Conservation (phyloP, 2,797 vertebrate species). For the Percopsis omiscomaycus region DNA sequence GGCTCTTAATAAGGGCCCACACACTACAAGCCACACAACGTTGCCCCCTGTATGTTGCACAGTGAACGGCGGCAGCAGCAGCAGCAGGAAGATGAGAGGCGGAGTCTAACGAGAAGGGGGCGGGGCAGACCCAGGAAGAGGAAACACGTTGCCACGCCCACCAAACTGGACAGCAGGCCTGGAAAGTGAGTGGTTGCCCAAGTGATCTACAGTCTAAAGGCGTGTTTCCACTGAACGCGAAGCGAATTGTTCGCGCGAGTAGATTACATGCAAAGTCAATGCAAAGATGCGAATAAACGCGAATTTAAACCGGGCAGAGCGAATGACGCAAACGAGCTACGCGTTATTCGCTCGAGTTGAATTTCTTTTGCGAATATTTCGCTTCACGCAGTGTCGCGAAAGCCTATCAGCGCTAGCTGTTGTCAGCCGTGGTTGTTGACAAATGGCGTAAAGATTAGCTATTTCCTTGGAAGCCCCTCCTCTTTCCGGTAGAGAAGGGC, state of each 20-base stretch:
- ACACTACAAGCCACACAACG: background rate
- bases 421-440: no score
- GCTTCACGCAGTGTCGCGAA: background rate
- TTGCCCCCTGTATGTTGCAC: slow-evolving; percentile 19
- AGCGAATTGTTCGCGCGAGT: no score
- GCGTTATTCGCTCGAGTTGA: no score
- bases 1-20: background rate
- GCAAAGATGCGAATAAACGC: no score
- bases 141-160: slow-evolving; percentile 85
- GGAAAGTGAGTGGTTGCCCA: slow-evolving; percentile 85
- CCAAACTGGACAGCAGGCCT: slow-evolving; percentile 87
- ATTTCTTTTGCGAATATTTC: background rate
- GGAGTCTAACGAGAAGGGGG: slow-evolving; percentile 88
- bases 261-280: no score
- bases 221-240: no score
- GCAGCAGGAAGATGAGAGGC: slow-evolving; percentile 89
- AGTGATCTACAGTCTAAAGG: background rate
- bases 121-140: slow-evolving; percentile 95
- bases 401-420: no score
- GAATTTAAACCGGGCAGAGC: no score
- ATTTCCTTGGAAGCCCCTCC: no score
- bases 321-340: no score
- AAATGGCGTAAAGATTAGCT: no score
- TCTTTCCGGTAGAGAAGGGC: no score
- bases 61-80: slow-evolving; percentile 77